A percentile compares a stretch with the other conserved stretches of the same genome.
Conservation (phyloP, 2,797 vertebrate genomes). For the Antennarius maculatus region DNA sequence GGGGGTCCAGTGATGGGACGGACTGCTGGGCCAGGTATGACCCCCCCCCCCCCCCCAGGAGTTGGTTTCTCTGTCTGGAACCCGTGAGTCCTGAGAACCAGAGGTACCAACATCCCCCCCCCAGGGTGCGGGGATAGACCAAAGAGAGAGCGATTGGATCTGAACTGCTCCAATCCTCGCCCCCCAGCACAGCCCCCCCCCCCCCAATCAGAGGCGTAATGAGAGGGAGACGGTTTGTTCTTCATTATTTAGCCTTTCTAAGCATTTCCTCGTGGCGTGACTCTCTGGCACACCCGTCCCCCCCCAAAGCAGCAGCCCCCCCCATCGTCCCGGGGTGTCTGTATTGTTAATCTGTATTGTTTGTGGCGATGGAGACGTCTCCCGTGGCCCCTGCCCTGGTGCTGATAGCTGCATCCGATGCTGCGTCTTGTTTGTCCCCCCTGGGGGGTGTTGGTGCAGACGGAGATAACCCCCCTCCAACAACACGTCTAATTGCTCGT, state of each 20-base stretch:
- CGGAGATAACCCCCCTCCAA: slow-evolving; percentile 70
- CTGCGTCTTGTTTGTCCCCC: slow-evolving; percentile 57
- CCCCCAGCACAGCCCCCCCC: slow-evolving; percentile 32
- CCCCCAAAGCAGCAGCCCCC: slow-evolving; percentile 41
- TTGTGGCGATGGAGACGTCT: slow-evolving; percentile 33
- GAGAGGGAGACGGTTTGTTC: slow-evolving; percentile 55
- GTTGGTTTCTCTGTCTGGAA: neutral
- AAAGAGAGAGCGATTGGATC: slow-evolving; percentile 66
- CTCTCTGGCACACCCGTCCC: slow-evolving; percentile 25
- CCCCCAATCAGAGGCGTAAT: slow-evolving; percentile 57
- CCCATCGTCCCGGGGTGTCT: slow-evolving; percentile 36
- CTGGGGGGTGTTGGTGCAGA: slow-evolving; percentile 54
- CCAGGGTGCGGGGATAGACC: slow-evolving; percentile 54
- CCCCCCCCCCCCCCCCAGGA: too few relatives aligned
- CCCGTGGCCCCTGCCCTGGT: slow-evolving; percentile 21
- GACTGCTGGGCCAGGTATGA: slow-evolving; percentile 21
- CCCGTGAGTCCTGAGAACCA: slow-evolving; percentile 9
- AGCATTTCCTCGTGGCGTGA: slow-evolving; percentile 48
- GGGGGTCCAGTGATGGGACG: slow-evolving; percentile 11
- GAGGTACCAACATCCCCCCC: slow-evolving; percentile 32
- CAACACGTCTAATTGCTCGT: slow-evolving; percentile 72
- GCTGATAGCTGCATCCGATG: slow-evolving; percentile 53
- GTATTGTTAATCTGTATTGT: slow-evolving; percentile 62
- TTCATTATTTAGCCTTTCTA: slow-evolving; percentile 68
- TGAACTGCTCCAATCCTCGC: slow-evolving; percentile 72